Percentiles rank a stretch among this genome's conserved stretches.
phyloP scores from a whole-genome alignment of 2,888 invertebrate genomes.

The Epinotia brunnichana region DNA sequence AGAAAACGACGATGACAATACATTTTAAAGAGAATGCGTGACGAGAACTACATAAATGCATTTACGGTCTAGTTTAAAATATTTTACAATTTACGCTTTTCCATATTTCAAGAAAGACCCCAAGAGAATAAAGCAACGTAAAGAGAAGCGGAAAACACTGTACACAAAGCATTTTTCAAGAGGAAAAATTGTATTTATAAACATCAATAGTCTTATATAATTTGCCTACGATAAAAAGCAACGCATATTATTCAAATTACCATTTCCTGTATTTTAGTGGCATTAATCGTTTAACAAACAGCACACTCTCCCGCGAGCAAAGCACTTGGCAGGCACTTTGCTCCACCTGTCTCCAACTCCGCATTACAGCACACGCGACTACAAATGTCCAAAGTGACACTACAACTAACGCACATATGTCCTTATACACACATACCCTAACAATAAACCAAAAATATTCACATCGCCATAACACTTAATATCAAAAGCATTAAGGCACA shows the following conservation, averaged over 20 bases:
- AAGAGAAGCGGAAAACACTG: background rate
- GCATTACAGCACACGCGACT: background rate
- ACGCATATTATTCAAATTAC: background rate
- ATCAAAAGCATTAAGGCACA: conserved; percentile 15
- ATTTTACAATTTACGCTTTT: background rate
- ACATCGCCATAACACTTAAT: conserved; percentile 15
- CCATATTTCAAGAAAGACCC: background rate
- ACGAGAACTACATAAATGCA: background rate
- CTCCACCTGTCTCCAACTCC: conserved; percentile 33
- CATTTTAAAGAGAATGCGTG: background rate
- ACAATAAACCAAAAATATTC: conserved; percentile 21
- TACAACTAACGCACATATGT: background rate
- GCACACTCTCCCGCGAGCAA: background rate
- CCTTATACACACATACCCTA: background rate
- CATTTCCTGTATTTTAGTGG: background rate
- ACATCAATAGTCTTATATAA: background rate
- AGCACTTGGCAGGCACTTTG: conserved; percentile 28
- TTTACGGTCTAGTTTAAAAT: background rate
- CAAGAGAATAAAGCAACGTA: background rate
- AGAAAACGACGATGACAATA: background rate
- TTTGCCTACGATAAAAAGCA: background rate
- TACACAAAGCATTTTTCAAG: background rate
- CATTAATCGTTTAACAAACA: conserved; percentile 4
- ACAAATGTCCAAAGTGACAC: background rate
- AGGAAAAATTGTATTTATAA: background rate